Conservation (phyloP, 1,140 invertebrate species). For the Zaprionus inermis region DNA sequence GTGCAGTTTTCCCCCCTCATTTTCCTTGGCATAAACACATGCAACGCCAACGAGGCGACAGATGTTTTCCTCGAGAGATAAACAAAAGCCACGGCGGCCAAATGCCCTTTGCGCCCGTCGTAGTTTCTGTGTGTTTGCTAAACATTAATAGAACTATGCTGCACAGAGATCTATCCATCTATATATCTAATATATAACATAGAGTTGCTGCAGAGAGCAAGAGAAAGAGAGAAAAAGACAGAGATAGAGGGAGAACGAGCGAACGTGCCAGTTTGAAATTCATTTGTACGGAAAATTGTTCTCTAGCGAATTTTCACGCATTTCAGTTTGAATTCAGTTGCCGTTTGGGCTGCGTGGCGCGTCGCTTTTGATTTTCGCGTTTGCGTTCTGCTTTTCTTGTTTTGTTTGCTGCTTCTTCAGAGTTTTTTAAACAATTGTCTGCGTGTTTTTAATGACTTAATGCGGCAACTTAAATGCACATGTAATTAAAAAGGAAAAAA, state of each 20-base stretch:
- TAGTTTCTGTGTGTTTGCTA: slow-evolving; percentile 60
- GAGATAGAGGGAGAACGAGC: slow-evolving; percentile 29
- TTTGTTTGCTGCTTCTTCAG: slow-evolving; percentile 30
- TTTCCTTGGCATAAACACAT: slow-evolving; percentile 40
- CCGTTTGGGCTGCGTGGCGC: slow-evolving; percentile 55
- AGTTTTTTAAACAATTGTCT: slow-evolving; percentile 13
- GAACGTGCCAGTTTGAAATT: slow-evolving; percentile 9
- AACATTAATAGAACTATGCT: slow-evolving; percentile 73
- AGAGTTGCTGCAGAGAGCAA: slow-evolving; percentile 26
- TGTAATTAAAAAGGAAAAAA: slow-evolving; percentile 29
- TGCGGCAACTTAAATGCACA: slow-evolving; percentile 26
- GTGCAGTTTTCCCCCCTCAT: slow-evolving; percentile 27
- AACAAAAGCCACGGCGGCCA: slow-evolving; percentile 38
- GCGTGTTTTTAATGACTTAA: slow-evolving; percentile 35
- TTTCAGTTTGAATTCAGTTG: slow-evolving; percentile 73
- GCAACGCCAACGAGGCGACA: slow-evolving; percentile 25
- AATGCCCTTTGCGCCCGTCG: slow-evolving; percentile 51
- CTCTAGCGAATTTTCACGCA: slow-evolving; percentile 72
- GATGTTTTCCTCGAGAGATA: slow-evolving; percentile 45
- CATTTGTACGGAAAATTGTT: slow-evolving; percentile 28
- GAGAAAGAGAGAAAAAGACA: background rate
- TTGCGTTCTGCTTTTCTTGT: background rate
- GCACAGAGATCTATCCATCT: slow-evolving; percentile 6
- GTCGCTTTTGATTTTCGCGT: slow-evolving; percentile 39
- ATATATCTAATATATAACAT: slow-evolving; percentile 11